phyloP scores from a whole-genome alignment of 2,888 invertebrate species.

The Microctonus aethiopoides region DNA sequence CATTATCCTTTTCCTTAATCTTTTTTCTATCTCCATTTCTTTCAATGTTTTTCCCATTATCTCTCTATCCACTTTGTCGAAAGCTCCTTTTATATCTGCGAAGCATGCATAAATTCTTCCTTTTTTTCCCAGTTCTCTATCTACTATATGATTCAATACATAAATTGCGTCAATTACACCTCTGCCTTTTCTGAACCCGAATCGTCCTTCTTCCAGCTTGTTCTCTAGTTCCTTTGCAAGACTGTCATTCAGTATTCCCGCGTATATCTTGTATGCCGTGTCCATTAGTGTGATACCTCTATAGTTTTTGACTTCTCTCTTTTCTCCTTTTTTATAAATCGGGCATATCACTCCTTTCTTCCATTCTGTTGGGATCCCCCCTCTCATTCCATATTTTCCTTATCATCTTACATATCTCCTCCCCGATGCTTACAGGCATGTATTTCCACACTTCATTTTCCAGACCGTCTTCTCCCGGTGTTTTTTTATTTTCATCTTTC shows the following conservation, averaged over 20 bases:
- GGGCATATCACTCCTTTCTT: constrained; percentile 13
- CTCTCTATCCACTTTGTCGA: background rate
- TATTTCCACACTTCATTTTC: background rate
- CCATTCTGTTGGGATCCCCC: constrained; percentile 21
- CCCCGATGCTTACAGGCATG: no score
- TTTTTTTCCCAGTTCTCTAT: background rate
- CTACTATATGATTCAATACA: background rate
- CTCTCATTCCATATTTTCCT: constrained; percentile 6
- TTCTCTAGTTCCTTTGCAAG: background rate
- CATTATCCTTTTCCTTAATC: background rate
- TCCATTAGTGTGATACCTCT: constrained; percentile 30
- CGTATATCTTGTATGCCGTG: constrained; percentile 21
- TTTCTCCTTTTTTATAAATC: constrained; percentile 28
- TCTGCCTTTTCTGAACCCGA: background rate
- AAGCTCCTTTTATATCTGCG: background rate
- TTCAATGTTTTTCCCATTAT: constrained; percentile 7
- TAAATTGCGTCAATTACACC: background rate
- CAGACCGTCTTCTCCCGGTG: background rate
- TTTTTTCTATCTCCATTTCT: constrained; percentile 18
- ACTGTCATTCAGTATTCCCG: background rate
- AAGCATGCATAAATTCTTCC: background rate
- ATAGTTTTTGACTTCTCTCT: constrained; percentile 18
- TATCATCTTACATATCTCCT: constrained; percentile 1
- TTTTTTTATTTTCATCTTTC: background rate
- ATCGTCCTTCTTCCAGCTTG: background rate